phyloP scores from a whole-genome alignment of 2,888 invertebrate species.

The Cephalotes varians region DNA sequence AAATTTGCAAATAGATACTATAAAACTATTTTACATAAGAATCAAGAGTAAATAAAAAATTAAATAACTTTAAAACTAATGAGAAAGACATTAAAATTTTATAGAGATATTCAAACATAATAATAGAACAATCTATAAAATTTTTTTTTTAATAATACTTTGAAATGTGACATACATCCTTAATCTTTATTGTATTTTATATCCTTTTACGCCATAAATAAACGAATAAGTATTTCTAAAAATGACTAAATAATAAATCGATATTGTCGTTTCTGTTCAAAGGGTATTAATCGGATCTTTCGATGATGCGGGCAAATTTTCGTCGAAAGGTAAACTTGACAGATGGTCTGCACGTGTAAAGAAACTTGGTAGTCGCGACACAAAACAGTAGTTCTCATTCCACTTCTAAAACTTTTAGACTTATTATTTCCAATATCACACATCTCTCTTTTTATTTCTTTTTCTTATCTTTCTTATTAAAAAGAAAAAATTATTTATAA shows the following conservation, averaged over 20 bases:
- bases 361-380: slow-evolving; percentile 38
- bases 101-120: too few relatives aligned
- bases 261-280: slow-evolving; percentile 26
- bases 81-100: too few relatives aligned
- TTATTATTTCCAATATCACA: not conserved
- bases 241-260: not conserved
- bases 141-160: too few relatives aligned
- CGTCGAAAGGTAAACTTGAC: slow-evolving; percentile 52
- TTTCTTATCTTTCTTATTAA: slow-evolving; percentile 7
- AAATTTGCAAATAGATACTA: too few relatives aligned
- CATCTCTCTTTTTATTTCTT: too few relatives aligned
- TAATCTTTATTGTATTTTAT: not conserved
- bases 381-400: slow-evolving; percentile 22
- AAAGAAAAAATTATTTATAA: not conserved
- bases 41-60: too few relatives aligned
- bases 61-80: too few relatives aligned
- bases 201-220: not conserved
- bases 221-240: not conserved
- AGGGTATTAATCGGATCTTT: slow-evolving; percentile 59
- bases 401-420: not conserved
- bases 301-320: slow-evolving; percentile 52
- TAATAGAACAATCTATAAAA: too few relatives aligned
- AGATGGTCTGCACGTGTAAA: slow-evolving; percentile 69
- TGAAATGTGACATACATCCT: too few relatives aligned
- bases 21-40: too few relatives aligned